Percentiles rank a stretch among this genome's conserved stretches.
Evolutionary conservation across 2,797 vertebrate genomes (phyloP).

Genomic region (Poeciliopsis turneri): DNA sequence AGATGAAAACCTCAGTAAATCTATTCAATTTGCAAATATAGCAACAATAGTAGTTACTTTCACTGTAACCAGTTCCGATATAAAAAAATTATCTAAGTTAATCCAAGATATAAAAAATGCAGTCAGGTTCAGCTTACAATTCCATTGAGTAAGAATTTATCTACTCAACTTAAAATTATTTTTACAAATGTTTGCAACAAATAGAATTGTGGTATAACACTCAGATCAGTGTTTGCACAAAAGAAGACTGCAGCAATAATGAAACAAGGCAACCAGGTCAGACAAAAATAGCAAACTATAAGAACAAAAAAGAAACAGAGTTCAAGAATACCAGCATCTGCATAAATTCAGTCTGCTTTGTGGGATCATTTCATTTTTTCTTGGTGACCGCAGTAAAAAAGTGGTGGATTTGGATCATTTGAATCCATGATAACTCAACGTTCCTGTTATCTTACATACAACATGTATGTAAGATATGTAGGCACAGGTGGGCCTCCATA

Average conservation of each 20-base stretch:
- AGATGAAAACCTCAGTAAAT: background rate
- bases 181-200: background rate
- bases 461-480: too few relatives aligned
- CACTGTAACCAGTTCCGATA: background rate
- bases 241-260: background rate
- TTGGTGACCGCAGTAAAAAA: background rate
- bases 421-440: background rate
- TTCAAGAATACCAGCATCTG: background rate
- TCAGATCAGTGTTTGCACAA: background rate
- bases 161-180: background rate
- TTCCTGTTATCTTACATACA: background rate
- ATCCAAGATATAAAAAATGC: background rate
- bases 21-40: background rate
- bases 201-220: background rate
- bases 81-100: background rate
- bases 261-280: background rate
- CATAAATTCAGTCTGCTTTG: background rate
- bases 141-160: background rate
- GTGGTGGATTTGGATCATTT: background rate
- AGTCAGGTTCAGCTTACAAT: background rate
- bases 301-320: background rate
- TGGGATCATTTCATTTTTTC: background rate
- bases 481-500: background rate
- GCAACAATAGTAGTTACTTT: background rate
- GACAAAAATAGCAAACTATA: background rate